Evolutionary conservation across 2,113 vertebrate genomes (phyloP), one percentile per base, ranked within the genome.

Genomic region (Sterna hirundo): DNA sequence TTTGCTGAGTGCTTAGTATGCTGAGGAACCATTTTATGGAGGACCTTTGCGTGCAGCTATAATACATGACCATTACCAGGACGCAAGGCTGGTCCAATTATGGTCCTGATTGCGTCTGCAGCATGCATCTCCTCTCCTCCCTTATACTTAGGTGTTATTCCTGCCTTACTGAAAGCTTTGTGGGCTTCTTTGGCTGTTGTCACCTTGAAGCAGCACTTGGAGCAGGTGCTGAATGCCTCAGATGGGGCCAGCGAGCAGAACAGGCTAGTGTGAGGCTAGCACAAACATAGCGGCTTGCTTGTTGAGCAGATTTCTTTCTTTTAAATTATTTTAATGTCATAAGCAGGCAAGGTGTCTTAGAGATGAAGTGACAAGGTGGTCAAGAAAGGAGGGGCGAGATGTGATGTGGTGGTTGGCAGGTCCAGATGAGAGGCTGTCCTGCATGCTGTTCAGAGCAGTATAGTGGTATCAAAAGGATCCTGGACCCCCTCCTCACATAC

Each of bases 351-450:
- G 65, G 17, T 19, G 5, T 52, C 40, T 72, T 49, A 42, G 62
- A 95, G 47, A 42, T 62, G 22, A 69, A 62, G 6, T 82, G 79
- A 29, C 21, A 55, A 49, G 22, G 19, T 70, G 36, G 25, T 49
- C 30, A 83, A 46, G 34, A 72, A 72, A 26, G 49, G 29, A 76
- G 36, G 16, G 17, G 19, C 2, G 3, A 52, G 23, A 65, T 86
- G 47, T 71, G 47, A 51, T 66, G 7, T n/a, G 15, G 36, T 51
- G 21, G 6, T 38, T 72, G 70, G 18, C 85, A 80, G 25, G 51
- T 80, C 40, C 27, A 54, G 13, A 57, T 0, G 0, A 44, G 75
- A 60, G 13, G 19, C 40, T 76, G 14, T 30, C 61, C 25, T 2
- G 1, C 7, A 2, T 46, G 32, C 32, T 83, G 30, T 77, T 69